Evolutionary conservation across 1,140 invertebrate genomes (phyloP).

Genomic region (Telenomus remus): DNA sequence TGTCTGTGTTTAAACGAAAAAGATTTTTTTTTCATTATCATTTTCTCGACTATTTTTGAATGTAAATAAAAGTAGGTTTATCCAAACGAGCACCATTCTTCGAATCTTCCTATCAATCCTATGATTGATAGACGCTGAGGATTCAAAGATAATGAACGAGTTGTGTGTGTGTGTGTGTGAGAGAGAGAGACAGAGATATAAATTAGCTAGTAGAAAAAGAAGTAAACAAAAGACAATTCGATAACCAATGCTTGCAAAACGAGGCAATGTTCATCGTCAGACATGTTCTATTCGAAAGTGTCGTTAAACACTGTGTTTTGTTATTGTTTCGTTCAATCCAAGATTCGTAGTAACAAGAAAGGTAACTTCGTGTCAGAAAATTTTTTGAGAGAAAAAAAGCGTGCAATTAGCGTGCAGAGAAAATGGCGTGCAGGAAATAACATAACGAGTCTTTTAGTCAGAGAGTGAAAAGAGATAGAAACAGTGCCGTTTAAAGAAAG

Average conservation of each 20-base stretch:
- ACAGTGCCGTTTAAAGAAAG: slow-evolving; percentile 28
- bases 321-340: not conserved
- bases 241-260: slow-evolving; percentile 42
- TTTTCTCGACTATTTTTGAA: too few species aligned
- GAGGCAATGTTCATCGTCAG: slow-evolving; percentile 16
- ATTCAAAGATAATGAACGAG: not conserved
- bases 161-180: slow-evolving; percentile 3
- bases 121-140: not conserved
- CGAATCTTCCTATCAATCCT: slow-evolving; percentile 17
- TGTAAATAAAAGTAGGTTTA: slow-evolving; percentile 56
- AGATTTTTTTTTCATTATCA: too few species aligned
- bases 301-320: not conserved
- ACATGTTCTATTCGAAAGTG: slow-evolving; percentile 8
- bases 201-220: too few species aligned
- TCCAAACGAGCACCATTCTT: slow-evolving; percentile 51
- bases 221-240: slow-evolving; percentile 10
- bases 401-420: slow-evolving; percentile 72
- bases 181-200: not conserved
- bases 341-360: slow-evolving; percentile 35
- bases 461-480: slow-evolving; percentile 43
- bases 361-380: slow-evolving; percentile 43
- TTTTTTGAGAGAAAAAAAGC: slow-evolving; percentile 59
- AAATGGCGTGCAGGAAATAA: slow-evolving; percentile 67
- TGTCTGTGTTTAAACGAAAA: too few species aligned
- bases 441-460: slow-evolving; percentile 52